These are phyloP conservation scores for Tychaedon coryphoeus DNA, from an alignment of 2,113 vertebrate genomes.

Conservation along the genomic window DNA sequence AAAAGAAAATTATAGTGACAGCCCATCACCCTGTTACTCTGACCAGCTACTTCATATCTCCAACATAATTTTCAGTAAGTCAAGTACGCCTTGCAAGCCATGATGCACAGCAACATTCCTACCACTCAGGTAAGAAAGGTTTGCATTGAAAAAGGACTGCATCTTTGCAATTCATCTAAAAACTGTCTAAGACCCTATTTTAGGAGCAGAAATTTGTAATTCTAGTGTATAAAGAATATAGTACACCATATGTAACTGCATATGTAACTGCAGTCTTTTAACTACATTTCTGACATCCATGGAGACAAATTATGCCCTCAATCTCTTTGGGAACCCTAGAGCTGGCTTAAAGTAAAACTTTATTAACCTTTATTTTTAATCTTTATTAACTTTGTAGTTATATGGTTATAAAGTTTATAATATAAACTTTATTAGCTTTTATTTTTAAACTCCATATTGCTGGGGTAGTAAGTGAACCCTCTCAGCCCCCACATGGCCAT, in stretches of 20 bases:
- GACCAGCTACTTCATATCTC: neutral
- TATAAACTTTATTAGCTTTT: neutral
- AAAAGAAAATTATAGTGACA: neutral
- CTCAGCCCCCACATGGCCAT: neutral
- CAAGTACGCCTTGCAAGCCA: neutral
- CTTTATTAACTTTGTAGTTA: neutral
- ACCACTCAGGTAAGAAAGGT: fast-evolving
- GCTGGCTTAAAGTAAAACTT: neutral
- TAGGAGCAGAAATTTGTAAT: neutral
- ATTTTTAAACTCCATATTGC: neutral
- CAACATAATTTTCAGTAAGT: neutral
- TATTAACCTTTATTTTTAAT: neutral
- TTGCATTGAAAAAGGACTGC: neutral
- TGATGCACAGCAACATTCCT: neutral
- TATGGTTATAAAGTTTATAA: neutral
- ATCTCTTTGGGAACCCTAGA: neutral
- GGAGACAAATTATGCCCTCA: neutral
- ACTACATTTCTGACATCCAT: neutral
- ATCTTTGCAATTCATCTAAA: neutral
- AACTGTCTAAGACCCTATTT: neutral
- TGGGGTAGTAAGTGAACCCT: neutral
- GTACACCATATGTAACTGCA: neutral
- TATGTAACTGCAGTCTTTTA: neutral
- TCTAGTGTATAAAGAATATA: neutral
- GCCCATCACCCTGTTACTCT: neutral